These are phyloP conservation scores for Propithecus coquereli DNA, from an alignment of 2,113 vertebrate species.

Conservation along the genomic window DNA sequence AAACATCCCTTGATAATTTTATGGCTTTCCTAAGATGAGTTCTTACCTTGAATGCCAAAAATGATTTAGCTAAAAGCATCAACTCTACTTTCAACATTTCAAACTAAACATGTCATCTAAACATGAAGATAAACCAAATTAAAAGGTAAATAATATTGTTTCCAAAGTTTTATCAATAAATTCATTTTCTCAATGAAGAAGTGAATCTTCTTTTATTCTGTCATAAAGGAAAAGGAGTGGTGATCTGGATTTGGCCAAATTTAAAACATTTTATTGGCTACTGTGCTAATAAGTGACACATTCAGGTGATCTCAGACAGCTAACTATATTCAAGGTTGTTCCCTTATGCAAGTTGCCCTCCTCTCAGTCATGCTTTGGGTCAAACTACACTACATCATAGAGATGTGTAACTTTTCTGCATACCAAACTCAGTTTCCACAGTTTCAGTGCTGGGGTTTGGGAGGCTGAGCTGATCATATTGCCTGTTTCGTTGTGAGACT, in stretches of 20 bases:
- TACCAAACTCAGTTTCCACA: neutral
- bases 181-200: neutral
- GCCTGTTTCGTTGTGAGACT: neutral
- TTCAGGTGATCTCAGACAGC: neutral
- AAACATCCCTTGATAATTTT: neutral
- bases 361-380: neutral
- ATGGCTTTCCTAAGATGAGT: neutral
- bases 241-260: neutral
- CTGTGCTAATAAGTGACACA: neutral
- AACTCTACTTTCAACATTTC: neutral
- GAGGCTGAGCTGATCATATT: neutral
- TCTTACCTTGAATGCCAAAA: neutral
- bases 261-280: neutral
- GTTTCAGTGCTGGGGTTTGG: neutral
- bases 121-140: neutral
- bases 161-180: neutral
- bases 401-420: neutral
- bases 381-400: neutral
- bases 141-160: neutral
- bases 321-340: neutral
- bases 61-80: neutral
- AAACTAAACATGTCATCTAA: neutral
- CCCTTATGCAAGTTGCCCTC: neutral
- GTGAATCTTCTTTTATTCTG: neutral
- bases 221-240: neutral